Evolutionary conservation across 2,113 vertebrate species (phyloP).

Genomic region (Semnornis frantzii): DNA sequence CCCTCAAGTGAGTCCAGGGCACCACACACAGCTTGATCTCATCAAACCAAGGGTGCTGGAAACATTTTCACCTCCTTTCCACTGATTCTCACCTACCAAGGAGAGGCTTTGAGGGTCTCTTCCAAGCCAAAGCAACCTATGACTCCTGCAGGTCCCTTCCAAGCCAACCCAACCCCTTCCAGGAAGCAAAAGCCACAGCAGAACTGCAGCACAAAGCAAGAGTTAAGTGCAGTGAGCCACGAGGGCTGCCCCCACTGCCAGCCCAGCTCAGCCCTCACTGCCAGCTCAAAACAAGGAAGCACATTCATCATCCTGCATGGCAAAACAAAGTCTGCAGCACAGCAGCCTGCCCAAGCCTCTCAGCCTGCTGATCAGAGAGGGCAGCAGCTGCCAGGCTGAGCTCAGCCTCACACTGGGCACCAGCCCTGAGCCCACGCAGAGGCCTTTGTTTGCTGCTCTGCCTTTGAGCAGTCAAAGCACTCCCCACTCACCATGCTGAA

Average conservation of each 20-base stretch:
- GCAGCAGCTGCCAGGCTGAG: not conserved
- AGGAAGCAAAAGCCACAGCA: not conserved
- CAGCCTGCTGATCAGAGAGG: not conserved
- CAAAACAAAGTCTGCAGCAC: slow-evolving; percentile 18
- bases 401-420: not conserved
- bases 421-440: not conserved
- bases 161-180: not conserved
- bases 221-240: not conserved
- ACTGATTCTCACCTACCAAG: not conserved
- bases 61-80: not conserved
- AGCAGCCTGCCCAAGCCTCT: not conserved
- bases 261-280: not conserved
- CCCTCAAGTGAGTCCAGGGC: no score
- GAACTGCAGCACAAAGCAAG: not conserved
- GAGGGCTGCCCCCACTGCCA: not conserved
- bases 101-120: not conserved
- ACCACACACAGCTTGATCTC: no score
- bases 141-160: not conserved
- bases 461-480: not conserved
- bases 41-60: not conserved
- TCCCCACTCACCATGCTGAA: not conserved
- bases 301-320: not conserved
- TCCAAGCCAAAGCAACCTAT: not conserved
- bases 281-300: not conserved
- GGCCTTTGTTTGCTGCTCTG: not conserved